Evolutionary conservation across 2,113 vertebrate species (phyloP).

Genomic region (Circaetus gallicus): DNA sequence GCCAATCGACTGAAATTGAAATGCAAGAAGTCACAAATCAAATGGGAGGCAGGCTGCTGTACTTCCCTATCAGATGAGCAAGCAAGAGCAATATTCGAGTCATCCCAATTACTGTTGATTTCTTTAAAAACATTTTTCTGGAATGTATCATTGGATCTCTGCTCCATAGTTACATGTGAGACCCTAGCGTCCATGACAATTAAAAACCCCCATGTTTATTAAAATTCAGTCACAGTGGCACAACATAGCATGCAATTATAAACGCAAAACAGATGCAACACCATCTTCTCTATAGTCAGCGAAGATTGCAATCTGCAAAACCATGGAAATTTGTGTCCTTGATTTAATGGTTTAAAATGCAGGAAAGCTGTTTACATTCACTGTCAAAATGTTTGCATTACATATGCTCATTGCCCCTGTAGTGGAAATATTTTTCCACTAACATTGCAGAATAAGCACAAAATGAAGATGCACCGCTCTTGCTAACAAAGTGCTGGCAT

Average conservation of each 20-base stretch:
- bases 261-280: slow-evolving; percentile 62
- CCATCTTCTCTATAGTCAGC: slow-evolving; percentile 29
- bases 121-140: background rate
- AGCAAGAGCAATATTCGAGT: background rate
- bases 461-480: slow-evolving; percentile 35
- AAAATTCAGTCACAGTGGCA: slow-evolving; percentile 38
- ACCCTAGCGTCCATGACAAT: background rate
- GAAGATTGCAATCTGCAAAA: slow-evolving; percentile 45
- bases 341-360: slow-evolving; percentile 57
- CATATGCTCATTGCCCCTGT: slow-evolving; percentile 63
- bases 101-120: background rate
- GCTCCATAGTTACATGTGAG: background rate
- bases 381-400: slow-evolving; percentile 73
- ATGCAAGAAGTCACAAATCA: background rate
- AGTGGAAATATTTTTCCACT: slow-evolving; percentile 42
- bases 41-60: background rate
- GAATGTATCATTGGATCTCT: background rate
- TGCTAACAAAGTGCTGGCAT: slow-evolving; percentile 47
- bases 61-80: background rate
- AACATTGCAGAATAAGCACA: slow-evolving; percentile 44
- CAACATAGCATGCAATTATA: slow-evolving; percentile 34
- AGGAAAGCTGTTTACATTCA: slow-evolving; percentile 56
- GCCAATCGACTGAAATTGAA: background rate
- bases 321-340: slow-evolving; percentile 39
- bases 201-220: slow-evolving; percentile 2